A percentile compares a stretch with the other conserved stretches of the same genome.
Conservation (phyloP, 1,140 invertebrate species). For the Drosophila mauritiana region DNA sequence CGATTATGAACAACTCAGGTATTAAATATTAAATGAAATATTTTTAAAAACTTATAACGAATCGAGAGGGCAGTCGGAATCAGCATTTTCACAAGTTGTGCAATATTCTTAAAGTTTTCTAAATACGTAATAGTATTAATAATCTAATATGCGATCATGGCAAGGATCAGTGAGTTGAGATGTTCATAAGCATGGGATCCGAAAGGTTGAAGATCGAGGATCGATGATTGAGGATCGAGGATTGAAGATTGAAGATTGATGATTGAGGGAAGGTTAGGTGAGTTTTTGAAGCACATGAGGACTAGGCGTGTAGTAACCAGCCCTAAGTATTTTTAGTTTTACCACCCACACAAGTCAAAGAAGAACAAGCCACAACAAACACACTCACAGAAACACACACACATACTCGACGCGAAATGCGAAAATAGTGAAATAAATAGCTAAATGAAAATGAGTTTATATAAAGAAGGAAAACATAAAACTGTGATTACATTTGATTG, state of each 20-base stretch:
- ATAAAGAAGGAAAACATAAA: slow-evolving; percentile 84
- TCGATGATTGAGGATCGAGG: slow-evolving; percentile 3
- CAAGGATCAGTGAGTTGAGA: slow-evolving; percentile 39
- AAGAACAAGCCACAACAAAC: slow-evolving; percentile 37
- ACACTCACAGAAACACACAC: slow-evolving; percentile 39
- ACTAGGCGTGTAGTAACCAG: slow-evolving; percentile 47
- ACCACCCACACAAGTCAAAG: slow-evolving; percentile 40
- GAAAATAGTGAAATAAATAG: slow-evolving; percentile 82
- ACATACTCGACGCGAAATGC: slow-evolving; percentile 28
- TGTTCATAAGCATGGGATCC: slow-evolving; percentile 71
- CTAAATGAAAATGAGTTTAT: slow-evolving; percentile 82
- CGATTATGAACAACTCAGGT: slow-evolving; percentile 84
- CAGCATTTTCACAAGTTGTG: slow-evolving; percentile 78
- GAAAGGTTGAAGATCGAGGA: slow-evolving; percentile 23
- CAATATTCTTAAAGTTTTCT: slow-evolving; percentile 82
- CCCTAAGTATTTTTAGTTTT: slow-evolving; percentile 47
- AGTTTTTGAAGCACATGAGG: slow-evolving; percentile 72
- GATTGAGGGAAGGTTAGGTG: slow-evolving; percentile 45
- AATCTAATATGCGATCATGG: slow-evolving; percentile 42
- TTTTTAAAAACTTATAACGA: slow-evolving; percentile 68
- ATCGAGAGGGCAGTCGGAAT: slow-evolving; percentile 56
- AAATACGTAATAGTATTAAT: slow-evolving; percentile 83
- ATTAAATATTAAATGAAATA: slow-evolving; percentile 78
- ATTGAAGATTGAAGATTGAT: slow-evolving; percentile 5
- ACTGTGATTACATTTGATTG: slow-evolving; percentile 83